Percentiles rank a stretch among this genome's conserved stretches.
Conservation (phyloP, 30 jellyfish, hydroid and myxozoan species). For the Clytia hemisphaerica region DNA sequence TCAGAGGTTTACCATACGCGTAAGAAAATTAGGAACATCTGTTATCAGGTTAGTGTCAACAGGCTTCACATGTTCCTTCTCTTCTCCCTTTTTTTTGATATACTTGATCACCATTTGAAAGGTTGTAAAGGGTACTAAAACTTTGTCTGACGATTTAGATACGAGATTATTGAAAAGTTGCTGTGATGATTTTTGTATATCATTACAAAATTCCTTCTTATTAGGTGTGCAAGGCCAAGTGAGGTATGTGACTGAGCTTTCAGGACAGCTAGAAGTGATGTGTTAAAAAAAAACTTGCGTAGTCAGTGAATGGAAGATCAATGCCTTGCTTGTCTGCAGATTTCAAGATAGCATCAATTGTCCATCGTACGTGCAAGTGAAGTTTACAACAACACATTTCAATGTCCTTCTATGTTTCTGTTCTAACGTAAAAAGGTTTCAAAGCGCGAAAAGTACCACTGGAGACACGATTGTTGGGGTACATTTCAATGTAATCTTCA, state of each 20-base stretch:
- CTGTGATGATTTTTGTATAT: not conserved
- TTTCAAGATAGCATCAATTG: constrained; percentile 15
- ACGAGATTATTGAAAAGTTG: not conserved
- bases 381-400: constrained; percentile 37
- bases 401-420: constrained; percentile 20
- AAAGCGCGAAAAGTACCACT: constrained; percentile 18
- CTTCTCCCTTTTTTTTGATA: constrained; percentile 27
- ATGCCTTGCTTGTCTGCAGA: constrained; percentile 31
- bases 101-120: constrained; percentile 10
- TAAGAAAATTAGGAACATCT: too few species aligned
- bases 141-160: constrained; percentile 8
- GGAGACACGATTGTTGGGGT: constrained; percentile 7
- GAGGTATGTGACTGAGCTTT: constrained; percentile 3
- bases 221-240: constrained; percentile 28
- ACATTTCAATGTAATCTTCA: not conserved
- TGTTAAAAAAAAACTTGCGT: constrained; percentile 8
- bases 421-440: constrained; percentile 34
- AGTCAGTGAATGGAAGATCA: constrained; percentile 18
- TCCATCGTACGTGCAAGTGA: constrained; percentile 31
- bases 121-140: constrained; percentile 16
- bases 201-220: constrained; percentile 15
- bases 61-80: too few species aligned
- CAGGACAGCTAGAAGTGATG: constrained; percentile 15
- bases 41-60: too few species aligned
- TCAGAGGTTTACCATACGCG: too few species aligned